phyloP scores from a whole-genome alignment of 2,797 vertebrate genomes.

The Zalophus californianus region DNA sequence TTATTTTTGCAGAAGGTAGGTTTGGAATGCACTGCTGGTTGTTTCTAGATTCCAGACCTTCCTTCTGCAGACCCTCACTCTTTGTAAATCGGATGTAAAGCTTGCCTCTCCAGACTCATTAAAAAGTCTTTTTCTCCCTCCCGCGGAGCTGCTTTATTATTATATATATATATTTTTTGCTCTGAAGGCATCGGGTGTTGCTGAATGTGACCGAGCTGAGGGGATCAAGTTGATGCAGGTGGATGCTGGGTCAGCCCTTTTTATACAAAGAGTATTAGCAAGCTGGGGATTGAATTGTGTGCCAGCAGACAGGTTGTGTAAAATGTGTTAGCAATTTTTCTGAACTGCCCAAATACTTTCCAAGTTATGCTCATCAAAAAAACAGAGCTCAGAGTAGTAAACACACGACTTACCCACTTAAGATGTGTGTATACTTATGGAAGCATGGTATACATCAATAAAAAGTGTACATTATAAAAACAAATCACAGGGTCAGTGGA shows the following conservation, averaged over 20 bases:
- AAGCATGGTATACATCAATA: background rate
- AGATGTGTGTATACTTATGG: background rate
- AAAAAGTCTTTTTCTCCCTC: background rate
- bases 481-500: background rate
- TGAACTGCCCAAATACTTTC: constrained; percentile 43
- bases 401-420: background rate
- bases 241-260: constrained; percentile 77
- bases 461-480: background rate
- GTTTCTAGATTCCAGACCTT: background rate
- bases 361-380: constrained; percentile 47
- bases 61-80: background rate
- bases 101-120: background rate
- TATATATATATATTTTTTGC: background rate
- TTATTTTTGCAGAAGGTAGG: background rate
- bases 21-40: background rate
- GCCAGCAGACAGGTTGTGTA: background rate
- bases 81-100: background rate
- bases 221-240: constrained; percentile 70
- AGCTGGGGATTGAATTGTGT: background rate
- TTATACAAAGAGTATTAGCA: constrained; percentile 63
- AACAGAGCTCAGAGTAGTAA: background rate
- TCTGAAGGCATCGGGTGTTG: background rate
- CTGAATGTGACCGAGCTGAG: constrained; percentile 28
- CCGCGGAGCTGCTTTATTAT: background rate
- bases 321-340: constrained; percentile 65